Conservation (phyloP, 2,888 invertebrate species). For the Troides helena region DNA sequence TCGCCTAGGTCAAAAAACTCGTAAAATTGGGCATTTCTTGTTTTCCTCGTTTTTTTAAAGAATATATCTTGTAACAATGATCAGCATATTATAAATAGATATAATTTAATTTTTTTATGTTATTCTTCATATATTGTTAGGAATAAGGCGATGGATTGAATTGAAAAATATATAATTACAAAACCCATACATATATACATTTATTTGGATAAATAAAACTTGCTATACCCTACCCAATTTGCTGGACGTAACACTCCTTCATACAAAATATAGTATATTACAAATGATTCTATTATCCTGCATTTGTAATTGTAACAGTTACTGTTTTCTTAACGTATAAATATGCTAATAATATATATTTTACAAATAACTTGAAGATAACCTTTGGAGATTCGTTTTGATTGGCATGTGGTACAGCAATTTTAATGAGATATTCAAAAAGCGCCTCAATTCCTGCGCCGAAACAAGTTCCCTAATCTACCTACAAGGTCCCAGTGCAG, state of each 20-base stretch:
- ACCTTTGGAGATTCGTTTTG: constrained; percentile 22
- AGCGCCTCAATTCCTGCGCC: constrained; percentile 7
- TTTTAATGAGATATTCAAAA: constrained; percentile 21
- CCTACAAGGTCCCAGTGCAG: constrained; percentile 24
- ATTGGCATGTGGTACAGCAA: constrained; percentile 9
- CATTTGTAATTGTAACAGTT: too few species aligned
- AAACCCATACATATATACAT: too few species aligned
- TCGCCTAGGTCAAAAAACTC: constrained; percentile 65
- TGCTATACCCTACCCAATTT: too few species aligned
- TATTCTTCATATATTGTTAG: too few species aligned
- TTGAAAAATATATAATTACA: too few species aligned
- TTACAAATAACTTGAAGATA: neutral
- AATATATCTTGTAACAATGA: neutral
- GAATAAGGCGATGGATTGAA: too few species aligned
- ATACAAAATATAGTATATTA: too few species aligned
- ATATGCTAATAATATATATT: neutral
- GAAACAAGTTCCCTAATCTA: constrained; percentile 24
- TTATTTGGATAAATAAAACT: too few species aligned
- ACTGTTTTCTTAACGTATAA: neutral
- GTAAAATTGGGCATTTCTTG: constrained; percentile 48
- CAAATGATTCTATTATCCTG: too few species aligned
- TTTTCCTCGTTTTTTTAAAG: constrained; percentile 34
- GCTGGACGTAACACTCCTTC: too few species aligned
- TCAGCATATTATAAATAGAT: neutral
- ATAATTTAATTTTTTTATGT: neutral